A percentile compares a stretch with the other conserved stretches of the same genome.
These are phyloP conservation scores for Antechinus flavipes DNA, from an alignment of 2,113 vertebrate genomes.

Conservation along the genomic window DNA sequence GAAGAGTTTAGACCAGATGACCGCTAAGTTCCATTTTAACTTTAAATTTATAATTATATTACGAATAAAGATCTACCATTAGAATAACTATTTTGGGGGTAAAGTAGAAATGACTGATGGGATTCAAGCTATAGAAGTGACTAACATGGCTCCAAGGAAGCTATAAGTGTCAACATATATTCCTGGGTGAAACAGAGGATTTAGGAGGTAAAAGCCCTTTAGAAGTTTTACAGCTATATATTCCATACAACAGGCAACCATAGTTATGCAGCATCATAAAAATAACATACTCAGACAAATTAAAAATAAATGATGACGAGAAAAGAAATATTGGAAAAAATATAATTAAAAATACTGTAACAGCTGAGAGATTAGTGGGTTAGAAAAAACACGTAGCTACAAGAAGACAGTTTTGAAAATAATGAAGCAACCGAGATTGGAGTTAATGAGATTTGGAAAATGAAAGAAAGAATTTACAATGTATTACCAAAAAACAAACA, in stretches of 20 bases:
- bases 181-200: constrained; percentile 15
- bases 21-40: neutral
- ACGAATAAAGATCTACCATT: constrained; percentile 27
- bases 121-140: neutral
- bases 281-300: constrained; percentile 71
- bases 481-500: constrained; percentile 49
- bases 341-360: constrained; percentile 75
- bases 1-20: neutral
- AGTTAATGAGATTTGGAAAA: constrained; percentile 81
- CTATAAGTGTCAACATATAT: neutral
- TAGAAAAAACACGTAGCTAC: constrained; percentile 63
- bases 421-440: constrained; percentile 76
- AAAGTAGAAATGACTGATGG: neutral
- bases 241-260: constrained; percentile 8
- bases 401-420: constrained; percentile 78
- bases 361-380: constrained; percentile 74
- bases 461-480: constrained; percentile 75
- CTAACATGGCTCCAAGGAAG: neutral
- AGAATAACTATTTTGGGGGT: neutral
- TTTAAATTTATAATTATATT: neutral
- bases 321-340: constrained; percentile 77
- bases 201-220: constrained; percentile 10
- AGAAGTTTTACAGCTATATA: constrained; percentile 32
- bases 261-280: constrained; percentile 62
- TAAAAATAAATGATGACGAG: constrained; percentile 73